These are phyloP conservation scores for Gymnobelideus leadbeateri DNA, from an alignment of 2,113 vertebrate species.

Conservation along the genomic window DNA sequence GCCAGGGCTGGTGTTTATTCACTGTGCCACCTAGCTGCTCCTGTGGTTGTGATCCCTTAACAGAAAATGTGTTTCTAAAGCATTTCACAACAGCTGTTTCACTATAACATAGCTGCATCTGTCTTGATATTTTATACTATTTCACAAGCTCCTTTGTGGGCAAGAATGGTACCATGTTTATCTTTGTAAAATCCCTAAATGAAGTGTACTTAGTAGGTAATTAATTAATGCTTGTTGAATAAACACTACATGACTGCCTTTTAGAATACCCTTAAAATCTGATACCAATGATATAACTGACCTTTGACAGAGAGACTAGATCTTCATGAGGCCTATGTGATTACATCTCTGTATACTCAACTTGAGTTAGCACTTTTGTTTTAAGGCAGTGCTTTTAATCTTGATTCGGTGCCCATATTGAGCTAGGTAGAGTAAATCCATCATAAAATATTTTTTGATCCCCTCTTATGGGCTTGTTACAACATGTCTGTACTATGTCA, in stretches of 20 bases:
- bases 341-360: background rate
- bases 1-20: too few species aligned
- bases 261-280: background rate
- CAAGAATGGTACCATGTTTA: background rate
- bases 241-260: background rate
- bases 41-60: background rate
- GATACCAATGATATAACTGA: background rate
- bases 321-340: background rate
- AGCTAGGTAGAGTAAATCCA: background rate
- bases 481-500: background rate
- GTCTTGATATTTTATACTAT: background rate
- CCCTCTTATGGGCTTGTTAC: background rate
- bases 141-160: background rate
- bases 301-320: background rate
- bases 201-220: background rate
- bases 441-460: background rate
- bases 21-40: too few species aligned
- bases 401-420: background rate
- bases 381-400: background rate
- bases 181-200: background rate
- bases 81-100: background rate
- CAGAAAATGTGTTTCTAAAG: background rate
- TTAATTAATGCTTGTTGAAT: background rate
- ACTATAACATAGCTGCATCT: background rate
- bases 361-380: background rate